Conservation (phyloP, 2,888 invertebrate genomes). For the Rhaphigaster nebulosa region DNA sequence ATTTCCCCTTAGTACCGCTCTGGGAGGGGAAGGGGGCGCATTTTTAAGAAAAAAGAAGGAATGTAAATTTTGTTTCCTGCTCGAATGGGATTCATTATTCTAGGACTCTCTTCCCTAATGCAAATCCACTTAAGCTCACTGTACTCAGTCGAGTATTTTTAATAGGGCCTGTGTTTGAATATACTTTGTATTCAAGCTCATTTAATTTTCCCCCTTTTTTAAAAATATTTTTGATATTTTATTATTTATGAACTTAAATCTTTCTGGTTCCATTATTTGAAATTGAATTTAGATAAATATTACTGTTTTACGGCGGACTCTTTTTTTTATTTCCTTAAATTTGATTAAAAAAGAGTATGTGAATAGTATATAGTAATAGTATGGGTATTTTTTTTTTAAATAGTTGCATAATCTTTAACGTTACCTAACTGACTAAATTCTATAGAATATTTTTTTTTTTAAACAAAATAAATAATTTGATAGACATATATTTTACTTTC, state of each 20-base stretch:
- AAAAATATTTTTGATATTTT: neutral
- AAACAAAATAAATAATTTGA: too few species aligned
- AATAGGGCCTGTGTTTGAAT: slow-evolving; percentile 28
- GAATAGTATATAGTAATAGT: too few species aligned
- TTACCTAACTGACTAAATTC: too few species aligned
- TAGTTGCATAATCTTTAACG: too few species aligned
- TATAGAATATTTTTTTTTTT: too few species aligned
- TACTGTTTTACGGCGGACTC: too few species aligned
- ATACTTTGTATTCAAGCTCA: slow-evolving; percentile 24
- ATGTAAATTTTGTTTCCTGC: slow-evolving; percentile 38
- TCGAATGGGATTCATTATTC: slow-evolving; percentile 41
- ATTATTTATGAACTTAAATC: neutral
- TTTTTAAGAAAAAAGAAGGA: neutral
- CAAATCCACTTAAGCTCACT: slow-evolving; percentile 48
- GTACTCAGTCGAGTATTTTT: slow-evolving; percentile 42
- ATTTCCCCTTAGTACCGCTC: neutral
- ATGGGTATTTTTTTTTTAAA: too few species aligned
- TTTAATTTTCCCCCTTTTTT: neutral
- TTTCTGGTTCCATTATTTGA: neutral
- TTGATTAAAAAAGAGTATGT: too few species aligned
- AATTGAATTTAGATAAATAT: neutral
- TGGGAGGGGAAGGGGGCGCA: neutral
- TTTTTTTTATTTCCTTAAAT: too few species aligned
- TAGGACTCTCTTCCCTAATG: slow-evolving; percentile 37
- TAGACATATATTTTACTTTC: too few species aligned